phyloP scores from a whole-genome alignment of 2,113 vertebrate genomes.

The Prietella phreatophila region DNA sequence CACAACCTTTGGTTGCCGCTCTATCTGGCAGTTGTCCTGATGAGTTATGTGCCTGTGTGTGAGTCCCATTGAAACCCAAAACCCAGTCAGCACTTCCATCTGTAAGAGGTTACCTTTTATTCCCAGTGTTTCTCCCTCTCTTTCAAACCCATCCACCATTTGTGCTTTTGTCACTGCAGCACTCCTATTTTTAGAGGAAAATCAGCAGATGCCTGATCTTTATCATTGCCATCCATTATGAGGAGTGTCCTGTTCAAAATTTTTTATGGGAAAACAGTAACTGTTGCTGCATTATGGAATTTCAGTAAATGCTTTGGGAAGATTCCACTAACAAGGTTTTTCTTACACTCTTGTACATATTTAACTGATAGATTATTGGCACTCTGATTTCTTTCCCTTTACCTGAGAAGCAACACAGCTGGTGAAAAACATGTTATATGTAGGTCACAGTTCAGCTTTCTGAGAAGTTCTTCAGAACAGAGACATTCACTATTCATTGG shows the following conservation, averaged over 20 bases:
- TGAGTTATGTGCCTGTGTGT: conserved; percentile 2
- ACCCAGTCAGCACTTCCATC: conserved; percentile 19
- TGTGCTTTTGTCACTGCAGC: conserved; percentile 1
- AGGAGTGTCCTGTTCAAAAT: not conserved
- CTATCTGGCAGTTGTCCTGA: not conserved
- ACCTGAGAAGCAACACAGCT: not conserved
- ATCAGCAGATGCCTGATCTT: conserved; percentile 59
- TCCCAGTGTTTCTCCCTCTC: conserved; percentile 1
- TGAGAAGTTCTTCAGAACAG: not conserved
- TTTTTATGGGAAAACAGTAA: conserved; percentile 7
- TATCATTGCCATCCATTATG: conserved; percentile 50
- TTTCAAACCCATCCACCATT: not conserved
- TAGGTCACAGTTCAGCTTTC: not conserved
- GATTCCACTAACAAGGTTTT: not conserved
- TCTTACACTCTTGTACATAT: not conserved
- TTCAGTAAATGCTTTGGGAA: not conserved
- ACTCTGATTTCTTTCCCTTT: not conserved
- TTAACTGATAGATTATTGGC: not conserved
- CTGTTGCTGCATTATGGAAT: conserved; percentile 8
- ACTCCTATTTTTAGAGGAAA: conserved; percentile 27
- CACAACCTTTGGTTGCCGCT: not conserved
- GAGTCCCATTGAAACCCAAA: conserved; percentile 7
- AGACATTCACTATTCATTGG: not conserved
- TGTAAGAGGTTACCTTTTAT: not conserved
- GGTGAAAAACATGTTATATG: not conserved